phyloP scores from a whole-genome alignment of 2,888 invertebrate genomes.

The Cheilosia vernalis region DNA sequence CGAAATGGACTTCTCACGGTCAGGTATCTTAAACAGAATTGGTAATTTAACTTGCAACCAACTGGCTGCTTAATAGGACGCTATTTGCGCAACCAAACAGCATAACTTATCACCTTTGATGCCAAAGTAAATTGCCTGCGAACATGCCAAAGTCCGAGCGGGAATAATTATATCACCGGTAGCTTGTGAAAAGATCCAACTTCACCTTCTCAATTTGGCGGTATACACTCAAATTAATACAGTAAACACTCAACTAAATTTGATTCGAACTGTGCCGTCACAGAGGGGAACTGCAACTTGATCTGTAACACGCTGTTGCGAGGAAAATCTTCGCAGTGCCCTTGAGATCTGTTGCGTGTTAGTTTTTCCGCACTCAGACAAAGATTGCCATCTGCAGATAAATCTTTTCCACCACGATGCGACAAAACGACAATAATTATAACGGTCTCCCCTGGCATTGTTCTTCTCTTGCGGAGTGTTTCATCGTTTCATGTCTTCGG shows the following conservation, averaged over 20 bases:
- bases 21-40: slow-evolving; percentile 59
- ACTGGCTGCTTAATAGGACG: slow-evolving; percentile 61
- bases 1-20: slow-evolving; percentile 54
- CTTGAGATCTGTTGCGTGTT: slow-evolving; percentile 64
- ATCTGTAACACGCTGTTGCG: slow-evolving; percentile 20
- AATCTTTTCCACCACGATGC: slow-evolving; percentile 51
- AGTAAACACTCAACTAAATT: slow-evolving; percentile 62
- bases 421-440: slow-evolving; percentile 61
- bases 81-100: slow-evolving; percentile 64
- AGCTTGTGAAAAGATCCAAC: slow-evolving; percentile 7
- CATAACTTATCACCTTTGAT: slow-evolving; percentile 73
- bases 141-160: slow-evolving; percentile 65
- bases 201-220: slow-evolving; percentile 38
- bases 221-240: slow-evolving; percentile 55
- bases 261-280: slow-evolving; percentile 35
- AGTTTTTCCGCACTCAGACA: slow-evolving; percentile 20
- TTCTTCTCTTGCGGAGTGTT: slow-evolving; percentile 55
- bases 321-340: slow-evolving; percentile 50
- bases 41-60: slow-evolving; percentile 59
- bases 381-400: slow-evolving; percentile 62
- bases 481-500: slow-evolving; percentile 20
- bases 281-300: slow-evolving; percentile 13
- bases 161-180: slow-evolving; percentile 15
- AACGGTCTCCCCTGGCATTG: slow-evolving; percentile 62
- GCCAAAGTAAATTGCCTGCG: slow-evolving; percentile 61